Evolutionary conservation across 2,888 invertebrate species (phyloP), one percentile per base, ranked within the genome.

Genomic region (Ypsolopha scabrella): DNA sequence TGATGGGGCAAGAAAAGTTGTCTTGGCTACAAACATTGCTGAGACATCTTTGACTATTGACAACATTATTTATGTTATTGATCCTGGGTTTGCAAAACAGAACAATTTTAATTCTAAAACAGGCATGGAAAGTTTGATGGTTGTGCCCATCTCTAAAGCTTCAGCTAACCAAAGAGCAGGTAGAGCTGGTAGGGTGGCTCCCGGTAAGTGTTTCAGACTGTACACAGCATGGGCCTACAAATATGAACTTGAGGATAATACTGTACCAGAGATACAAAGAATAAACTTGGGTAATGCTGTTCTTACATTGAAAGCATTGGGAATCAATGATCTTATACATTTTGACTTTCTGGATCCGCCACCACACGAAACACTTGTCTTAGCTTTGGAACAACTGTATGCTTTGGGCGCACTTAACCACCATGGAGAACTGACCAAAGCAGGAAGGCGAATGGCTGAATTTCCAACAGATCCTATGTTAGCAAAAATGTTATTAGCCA

Each of bases 161-260:
- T 98, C 98, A 44, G 98, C 99, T 1, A 98, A 98, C 87, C 99
- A 99, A 80, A 88, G 99, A 64, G 98, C 99, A 1, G 98, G 98
- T 0, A 87, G 98, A 61, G 98, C 98, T 3, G 99, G 98, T 0
- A 88, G 98, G 62, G 97, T 98, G 0, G 97, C 98, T 0, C 95
- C 97, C 3, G 99, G 99, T 0, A 99, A 99, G 86, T 99, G 99
- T 80, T 99, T 99, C 73, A 90, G 99, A 46, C 87, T 99, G 10
- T 99, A 98, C 73, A 99, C 99, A 0, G 96, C 98, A 0, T 98
- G 98, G 98, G 97, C 98, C 0, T 99, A 97, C 75, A 95, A 98
- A 70, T 94, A 99, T 74, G 99, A 99, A 80, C 87, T 99, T 52
- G 99, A 99, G 80, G 98, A 98, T 60, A 98, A 98, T 66, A 97